These are phyloP conservation scores for Furcifer pardalis DNA, from an alignment of 2,797 vertebrate species.

Conservation along the genomic window DNA sequence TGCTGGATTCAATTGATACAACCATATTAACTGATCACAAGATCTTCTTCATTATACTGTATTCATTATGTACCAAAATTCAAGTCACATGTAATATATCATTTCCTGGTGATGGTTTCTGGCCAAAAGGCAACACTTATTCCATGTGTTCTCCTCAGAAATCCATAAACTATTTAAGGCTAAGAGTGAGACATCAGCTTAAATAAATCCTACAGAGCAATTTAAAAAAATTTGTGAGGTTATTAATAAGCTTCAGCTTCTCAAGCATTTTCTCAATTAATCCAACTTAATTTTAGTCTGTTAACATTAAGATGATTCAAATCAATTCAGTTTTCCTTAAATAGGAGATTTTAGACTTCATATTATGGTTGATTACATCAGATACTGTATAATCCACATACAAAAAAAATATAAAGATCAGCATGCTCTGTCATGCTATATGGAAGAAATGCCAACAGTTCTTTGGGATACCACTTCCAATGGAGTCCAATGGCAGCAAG, in stretches of 20 bases:
- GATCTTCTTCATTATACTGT: background rate
- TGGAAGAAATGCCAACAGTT: no score
- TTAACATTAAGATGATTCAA: conserved; percentile 31
- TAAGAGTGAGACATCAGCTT: conserved; percentile 4
- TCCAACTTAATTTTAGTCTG: conserved; percentile 38
- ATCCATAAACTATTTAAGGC: conserved; percentile 20
- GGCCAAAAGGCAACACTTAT: background rate
- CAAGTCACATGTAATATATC: conserved; percentile 18
- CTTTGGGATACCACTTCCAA: no score
- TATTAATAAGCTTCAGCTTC: background rate
- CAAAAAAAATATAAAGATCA: background rate
- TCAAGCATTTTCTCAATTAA: conserved; percentile 29
- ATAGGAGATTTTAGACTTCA: conserved; percentile 11
- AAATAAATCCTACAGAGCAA: conserved; percentile 26
- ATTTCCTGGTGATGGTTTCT: background rate
- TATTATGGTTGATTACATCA: conserved; percentile 15
- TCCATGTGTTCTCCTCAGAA: background rate
- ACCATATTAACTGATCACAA: background rate
- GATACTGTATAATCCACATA: conserved; percentile 1
- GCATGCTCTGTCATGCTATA: no score
- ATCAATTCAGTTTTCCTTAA: conserved; percentile 25
- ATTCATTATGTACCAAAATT: background rate
- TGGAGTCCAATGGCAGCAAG: no score
- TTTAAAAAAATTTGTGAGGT: conserved; percentile 28
- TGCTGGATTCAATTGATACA: background rate